Evolutionary conservation across 2,113 vertebrate species (phyloP).

Genomic region (Neodon shergylaensis): DNA sequence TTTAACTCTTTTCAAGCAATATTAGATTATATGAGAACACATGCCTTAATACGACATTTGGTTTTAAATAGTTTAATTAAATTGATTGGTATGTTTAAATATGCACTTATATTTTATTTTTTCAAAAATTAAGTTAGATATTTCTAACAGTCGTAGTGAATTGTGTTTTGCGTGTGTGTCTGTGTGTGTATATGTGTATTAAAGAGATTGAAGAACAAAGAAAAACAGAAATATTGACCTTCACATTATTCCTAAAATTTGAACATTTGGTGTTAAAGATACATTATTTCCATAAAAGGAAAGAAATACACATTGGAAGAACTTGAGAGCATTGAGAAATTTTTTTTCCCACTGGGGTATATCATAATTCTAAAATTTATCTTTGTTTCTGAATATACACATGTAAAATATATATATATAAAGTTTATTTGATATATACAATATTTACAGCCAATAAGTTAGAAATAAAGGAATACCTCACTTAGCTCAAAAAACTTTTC

Average conservation of each 20-base stretch:
- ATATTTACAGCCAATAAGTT: too few relatives aligned
- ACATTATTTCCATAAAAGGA: neutral
- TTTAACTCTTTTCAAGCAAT: neutral
- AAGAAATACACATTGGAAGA: neutral
- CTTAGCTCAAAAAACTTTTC: too few relatives aligned
- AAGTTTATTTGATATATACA: too few relatives aligned
- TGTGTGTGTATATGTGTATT: neutral
- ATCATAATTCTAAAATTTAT: too few relatives aligned
- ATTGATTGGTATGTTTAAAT: neutral
- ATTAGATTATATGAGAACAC: neutral
- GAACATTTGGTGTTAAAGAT: neutral
- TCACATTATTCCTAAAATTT: neutral
- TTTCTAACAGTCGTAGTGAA: neutral
- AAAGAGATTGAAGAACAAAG: neutral
- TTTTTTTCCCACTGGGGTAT: too few relatives aligned
- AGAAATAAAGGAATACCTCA: too few relatives aligned
- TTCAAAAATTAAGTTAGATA: neutral
- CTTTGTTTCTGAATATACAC: too few relatives aligned
- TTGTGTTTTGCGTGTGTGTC: neutral
- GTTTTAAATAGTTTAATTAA: neutral
- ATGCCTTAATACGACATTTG: neutral
- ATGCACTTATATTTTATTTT: neutral
- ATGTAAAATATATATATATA: too few relatives aligned
- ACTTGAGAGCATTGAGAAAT: too few relatives aligned
- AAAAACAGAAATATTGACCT: neutral